phyloP scores from a whole-genome alignment of 2,888 invertebrate species.

The Sphaeridia pumilis region DNA sequence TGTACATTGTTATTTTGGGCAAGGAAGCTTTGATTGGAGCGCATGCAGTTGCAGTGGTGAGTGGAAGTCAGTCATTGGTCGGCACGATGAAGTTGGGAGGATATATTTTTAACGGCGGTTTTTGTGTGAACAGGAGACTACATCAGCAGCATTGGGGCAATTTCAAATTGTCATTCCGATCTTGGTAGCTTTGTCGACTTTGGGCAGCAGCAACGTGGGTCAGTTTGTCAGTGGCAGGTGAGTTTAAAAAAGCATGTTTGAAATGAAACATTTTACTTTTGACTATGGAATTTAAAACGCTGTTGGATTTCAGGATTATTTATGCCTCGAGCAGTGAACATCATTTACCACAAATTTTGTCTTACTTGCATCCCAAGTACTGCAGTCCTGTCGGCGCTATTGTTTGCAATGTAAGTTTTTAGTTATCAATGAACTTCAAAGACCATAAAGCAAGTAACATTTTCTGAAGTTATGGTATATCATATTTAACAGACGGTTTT shows the following conservation, averaged over 20 bases:
- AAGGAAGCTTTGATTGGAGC: slow-evolving; percentile 81
- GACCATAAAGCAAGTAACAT: background rate
- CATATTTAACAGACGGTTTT: slow-evolving; percentile 49
- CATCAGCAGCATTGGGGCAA: too few species aligned
- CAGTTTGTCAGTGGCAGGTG: background rate
- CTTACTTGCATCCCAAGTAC: slow-evolving; percentile 6
- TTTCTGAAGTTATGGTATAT: background rate
- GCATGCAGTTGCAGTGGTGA: slow-evolving; percentile 82
- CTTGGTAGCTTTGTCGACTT: background rate
- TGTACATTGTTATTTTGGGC: slow-evolving; percentile 89
- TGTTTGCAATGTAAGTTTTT: slow-evolving; percentile 15
- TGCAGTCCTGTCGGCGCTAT: slow-evolving; percentile 9
- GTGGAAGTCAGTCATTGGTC: too few species aligned
- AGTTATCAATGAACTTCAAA: too few species aligned
- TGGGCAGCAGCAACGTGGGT: background rate
- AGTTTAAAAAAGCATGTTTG: background rate
- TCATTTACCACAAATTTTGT: slow-evolving; percentile 7
- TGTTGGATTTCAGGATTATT: slow-evolving; percentile 28
- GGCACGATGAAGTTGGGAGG: too few species aligned
- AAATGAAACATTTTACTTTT: too few species aligned
- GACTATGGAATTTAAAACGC: too few species aligned
- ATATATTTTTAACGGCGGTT: too few species aligned
- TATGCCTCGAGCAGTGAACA: slow-evolving; percentile 14
- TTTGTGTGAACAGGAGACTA: too few species aligned
- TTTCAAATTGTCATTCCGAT: background rate